Conservation (phyloP, 2,797 vertebrate genomes). For the Oophaga sylvatica region DNA sequence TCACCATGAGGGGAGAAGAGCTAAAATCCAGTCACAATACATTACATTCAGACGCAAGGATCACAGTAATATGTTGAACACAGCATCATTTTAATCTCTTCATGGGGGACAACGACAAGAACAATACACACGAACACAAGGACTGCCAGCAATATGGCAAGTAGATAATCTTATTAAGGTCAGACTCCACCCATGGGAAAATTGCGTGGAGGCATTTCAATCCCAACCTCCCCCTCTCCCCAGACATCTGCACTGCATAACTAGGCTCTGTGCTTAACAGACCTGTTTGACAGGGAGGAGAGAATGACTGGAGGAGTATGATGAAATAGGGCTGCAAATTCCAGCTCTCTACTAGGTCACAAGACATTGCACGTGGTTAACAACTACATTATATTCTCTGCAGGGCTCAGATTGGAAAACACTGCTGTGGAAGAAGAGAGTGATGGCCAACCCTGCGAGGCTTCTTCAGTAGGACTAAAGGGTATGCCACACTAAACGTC, state of each 20-base stretch:
- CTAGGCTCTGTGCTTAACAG: neutral
- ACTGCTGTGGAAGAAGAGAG: neutral
- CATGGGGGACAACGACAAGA: neutral
- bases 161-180: constrained; percentile 50
- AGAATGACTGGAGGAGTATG: constrained; percentile 28
- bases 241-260: constrained; percentile 18
- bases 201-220: constrained; percentile 4
- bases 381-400: neutral
- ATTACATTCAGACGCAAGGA: neutral
- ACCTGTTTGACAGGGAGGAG: constrained; percentile 41
- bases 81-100: neutral
- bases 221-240: neutral
- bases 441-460: neutral
- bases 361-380: neutral
- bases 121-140: neutral
- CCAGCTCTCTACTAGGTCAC: neutral
- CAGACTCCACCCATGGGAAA: constrained; percentile 25
- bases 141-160: constrained; percentile 60
- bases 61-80: neutral
- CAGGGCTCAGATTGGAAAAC: neutral
- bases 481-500: too few relatives aligned
- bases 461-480: neutral
- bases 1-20: too few relatives aligned
- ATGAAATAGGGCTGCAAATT: neutral
- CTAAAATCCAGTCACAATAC: neutral